Evolutionary conservation across 1,140 invertebrate species (phyloP).

Genomic region (Dryas iulia): DNA sequence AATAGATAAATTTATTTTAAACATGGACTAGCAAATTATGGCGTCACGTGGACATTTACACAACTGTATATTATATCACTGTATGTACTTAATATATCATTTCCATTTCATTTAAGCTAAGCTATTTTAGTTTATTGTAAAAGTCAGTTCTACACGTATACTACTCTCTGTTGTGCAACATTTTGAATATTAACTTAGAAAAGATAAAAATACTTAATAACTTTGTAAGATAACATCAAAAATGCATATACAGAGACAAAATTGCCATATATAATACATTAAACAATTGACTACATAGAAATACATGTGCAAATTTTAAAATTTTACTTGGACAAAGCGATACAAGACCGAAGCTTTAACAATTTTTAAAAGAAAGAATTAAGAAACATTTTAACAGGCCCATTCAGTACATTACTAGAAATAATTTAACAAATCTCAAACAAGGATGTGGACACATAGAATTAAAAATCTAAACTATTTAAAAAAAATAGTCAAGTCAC

Average conservation of each 20-base stretch:
- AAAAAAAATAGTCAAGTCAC: too few species aligned
- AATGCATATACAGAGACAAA: background rate
- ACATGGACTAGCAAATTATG: slow-evolving; percentile 53
- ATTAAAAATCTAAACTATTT: background rate
- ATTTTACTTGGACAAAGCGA: background rate
- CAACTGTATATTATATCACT: slow-evolving; percentile 52
- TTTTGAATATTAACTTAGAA: background rate
- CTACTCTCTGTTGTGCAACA: background rate
- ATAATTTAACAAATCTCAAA: background rate
- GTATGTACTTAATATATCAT: slow-evolving; percentile 10
- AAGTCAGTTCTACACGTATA: slow-evolving; percentile 6
- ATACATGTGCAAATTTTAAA: background rate
- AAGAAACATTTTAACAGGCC: too few species aligned
- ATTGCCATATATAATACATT: background rate
- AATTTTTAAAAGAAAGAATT: background rate
- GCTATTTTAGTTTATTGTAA: slow-evolving; percentile 9
- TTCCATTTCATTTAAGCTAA: background rate
- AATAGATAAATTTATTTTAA: slow-evolving; percentile 47
- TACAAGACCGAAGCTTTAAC: background rate
- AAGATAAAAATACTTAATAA: background rate
- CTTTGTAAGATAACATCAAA: background rate
- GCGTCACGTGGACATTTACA: slow-evolving; percentile 31
- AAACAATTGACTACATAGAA: background rate
- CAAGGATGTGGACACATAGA: background rate
- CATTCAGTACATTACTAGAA: background rate